Evolutionary conservation across 2,113 vertebrate genomes (phyloP).

Genomic region (Aegotheles bennettii): DNA sequence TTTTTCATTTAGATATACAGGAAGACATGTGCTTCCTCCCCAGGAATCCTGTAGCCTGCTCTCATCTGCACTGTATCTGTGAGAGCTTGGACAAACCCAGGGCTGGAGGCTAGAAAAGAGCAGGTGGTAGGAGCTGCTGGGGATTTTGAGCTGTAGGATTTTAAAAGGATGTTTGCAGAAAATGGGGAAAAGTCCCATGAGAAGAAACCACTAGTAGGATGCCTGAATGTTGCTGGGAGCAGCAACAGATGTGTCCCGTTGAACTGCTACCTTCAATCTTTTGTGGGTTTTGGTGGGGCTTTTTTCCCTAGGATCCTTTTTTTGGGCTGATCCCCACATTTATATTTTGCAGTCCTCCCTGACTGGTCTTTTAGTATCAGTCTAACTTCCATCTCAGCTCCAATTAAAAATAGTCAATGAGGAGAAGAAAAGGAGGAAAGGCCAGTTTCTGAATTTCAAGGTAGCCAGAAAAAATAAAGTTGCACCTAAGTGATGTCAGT

Average conservation of each 20-base stretch:
- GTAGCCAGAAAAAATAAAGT: background rate
- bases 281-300: background rate
- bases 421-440: background rate
- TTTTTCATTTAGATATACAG: constrained; percentile 42
- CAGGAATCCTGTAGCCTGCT: constrained; percentile 39
- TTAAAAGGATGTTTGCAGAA: constrained; percentile 44
- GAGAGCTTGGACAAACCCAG: background rate
- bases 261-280: background rate
- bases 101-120: constrained; percentile 5
- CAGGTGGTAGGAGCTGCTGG: constrained; percentile 57
- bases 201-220: background rate
- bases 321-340: background rate
- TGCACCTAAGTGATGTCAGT: fast-evolving
- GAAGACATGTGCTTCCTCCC: constrained; percentile 57
- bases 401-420: background rate
- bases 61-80: constrained; percentile 38
- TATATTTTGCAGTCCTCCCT: background rate
- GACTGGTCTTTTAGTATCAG: background rate
- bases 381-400: background rate
- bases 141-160: constrained; percentile 18
- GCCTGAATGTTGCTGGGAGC: background rate
- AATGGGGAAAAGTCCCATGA: constrained; percentile 2
- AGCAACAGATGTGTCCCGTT: background rate
- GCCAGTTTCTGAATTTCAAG: fast-evolving
- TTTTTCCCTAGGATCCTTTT: background rate